phyloP scores from a whole-genome alignment of 2,797 vertebrate genomes.

The Denticeps clupeoides region DNA sequence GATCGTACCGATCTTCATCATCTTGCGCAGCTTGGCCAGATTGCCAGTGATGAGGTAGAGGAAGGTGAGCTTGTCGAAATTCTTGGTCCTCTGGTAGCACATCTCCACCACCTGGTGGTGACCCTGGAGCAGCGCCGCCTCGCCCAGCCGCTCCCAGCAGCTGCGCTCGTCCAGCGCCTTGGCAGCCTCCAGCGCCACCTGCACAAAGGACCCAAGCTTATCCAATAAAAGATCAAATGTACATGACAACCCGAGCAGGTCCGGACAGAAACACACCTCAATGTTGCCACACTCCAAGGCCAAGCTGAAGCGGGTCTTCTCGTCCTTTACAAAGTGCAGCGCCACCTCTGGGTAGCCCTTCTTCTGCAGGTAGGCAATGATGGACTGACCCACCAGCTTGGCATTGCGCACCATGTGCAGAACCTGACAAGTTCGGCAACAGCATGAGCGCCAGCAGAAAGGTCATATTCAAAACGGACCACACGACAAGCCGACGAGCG shows the following conservation, averaged over 20 bases:
- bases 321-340: slow-evolving; percentile 92
- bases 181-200: slow-evolving; percentile 93
- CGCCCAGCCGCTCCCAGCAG: slow-evolving; percentile 93
- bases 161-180: slow-evolving; percentile 89
- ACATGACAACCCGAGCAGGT: no score
- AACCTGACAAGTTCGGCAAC: slow-evolving; percentile 54
- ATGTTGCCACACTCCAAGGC: slow-evolving; percentile 95
- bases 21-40: slow-evolving; percentile 89
- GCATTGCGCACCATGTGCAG: slow-evolving; percentile 96
- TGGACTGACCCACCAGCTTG: slow-evolving; percentile 93
- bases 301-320: slow-evolving; percentile 91
- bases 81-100: slow-evolving; percentile 98
- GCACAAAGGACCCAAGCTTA: no score
- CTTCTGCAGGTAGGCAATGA: slow-evolving; percentile 96
- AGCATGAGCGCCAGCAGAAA: background rate
- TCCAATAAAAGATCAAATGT: no score
- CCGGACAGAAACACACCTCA: slow-evolving; percentile 60
- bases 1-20: slow-evolving; percentile 89
- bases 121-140: slow-evolving; percentile 85
- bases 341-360: slow-evolving; percentile 96
- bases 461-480: background rate
- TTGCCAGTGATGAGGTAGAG: slow-evolving; percentile 95
- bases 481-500: background rate
- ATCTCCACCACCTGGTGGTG: slow-evolving; percentile 98
- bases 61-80: slow-evolving; percentile 93